A percentile compares a stretch with the other conserved stretches of the same genome.
phyloP scores from a whole-genome alignment of 2,888 invertebrate species.

The Trachelus iudaicus region DNA sequence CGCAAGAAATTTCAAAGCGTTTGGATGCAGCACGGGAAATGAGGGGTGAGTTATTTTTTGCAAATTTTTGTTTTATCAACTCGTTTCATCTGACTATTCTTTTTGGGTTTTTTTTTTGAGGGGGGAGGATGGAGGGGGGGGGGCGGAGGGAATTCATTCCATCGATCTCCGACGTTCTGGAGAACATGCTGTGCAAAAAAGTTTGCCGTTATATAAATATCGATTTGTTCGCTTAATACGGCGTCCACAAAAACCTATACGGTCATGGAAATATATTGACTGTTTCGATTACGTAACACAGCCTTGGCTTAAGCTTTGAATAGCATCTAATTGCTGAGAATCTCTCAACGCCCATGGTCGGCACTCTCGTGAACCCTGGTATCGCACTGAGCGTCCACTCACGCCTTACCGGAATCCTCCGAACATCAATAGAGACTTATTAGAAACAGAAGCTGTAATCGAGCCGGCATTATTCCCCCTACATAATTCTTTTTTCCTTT shows the following conservation, averaged over 20 bases:
- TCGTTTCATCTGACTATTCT: not conserved
- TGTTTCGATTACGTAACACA: conserved; percentile 13
- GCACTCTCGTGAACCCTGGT: not conserved
- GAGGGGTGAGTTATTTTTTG: not conserved
- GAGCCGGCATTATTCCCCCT: conserved; percentile 7
- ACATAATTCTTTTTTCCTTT: not conserved
- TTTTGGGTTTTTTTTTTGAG: not conserved
- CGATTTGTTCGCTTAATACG: not conserved
- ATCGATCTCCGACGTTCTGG: not conserved
- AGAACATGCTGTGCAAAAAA: not conserved
- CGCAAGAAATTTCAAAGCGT: not conserved
- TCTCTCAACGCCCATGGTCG: not conserved
- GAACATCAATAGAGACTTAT: conserved; percentile 20
- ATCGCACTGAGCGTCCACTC: not conserved
- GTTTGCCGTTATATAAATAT: not conserved
- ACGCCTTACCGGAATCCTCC: not conserved
- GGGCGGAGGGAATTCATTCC: not conserved
- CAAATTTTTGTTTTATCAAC: not conserved
- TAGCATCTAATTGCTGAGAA: conserved; percentile 17
- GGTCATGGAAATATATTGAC: conserved; percentile 10
- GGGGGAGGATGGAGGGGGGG: too few species aligned
- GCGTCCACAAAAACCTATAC: not conserved
- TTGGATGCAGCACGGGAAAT: not conserved
- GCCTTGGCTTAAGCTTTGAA: conserved; percentile 20
- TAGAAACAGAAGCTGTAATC: conserved; percentile 19